Evolutionary conservation across 2,113 vertebrate genomes (phyloP).

Genomic region (Patagioenas fasciata): DNA sequence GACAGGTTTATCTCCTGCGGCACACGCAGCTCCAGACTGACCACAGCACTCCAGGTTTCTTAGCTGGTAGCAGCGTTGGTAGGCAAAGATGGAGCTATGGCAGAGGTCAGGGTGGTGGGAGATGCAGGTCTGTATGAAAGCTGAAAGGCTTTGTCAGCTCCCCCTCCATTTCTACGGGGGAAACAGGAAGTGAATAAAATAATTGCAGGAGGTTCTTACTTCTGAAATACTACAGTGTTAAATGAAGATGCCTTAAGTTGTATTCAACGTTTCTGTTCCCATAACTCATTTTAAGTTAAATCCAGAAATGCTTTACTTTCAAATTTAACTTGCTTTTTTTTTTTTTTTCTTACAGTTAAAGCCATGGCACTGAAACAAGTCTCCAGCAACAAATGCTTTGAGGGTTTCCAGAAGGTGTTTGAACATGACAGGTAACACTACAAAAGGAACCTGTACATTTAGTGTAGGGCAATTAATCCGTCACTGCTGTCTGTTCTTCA

Average conservation of each 20-base stretch:
- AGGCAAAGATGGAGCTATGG: not conserved
- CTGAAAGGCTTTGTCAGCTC: not conserved
- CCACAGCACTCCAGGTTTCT: not conserved
- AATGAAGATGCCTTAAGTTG: not conserved
- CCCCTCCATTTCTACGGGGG: not conserved
- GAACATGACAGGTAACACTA: constrained; percentile 91
- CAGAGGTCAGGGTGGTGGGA: not conserved
- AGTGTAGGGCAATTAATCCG: not conserved
- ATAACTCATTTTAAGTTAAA: not conserved
- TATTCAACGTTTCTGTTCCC: not conserved
- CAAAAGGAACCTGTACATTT: not conserved
- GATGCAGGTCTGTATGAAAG: not conserved
- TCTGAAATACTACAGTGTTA: not conserved
- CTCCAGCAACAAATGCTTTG: constrained; percentile 91
- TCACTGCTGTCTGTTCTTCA: not conserved
- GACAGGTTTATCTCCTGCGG: not conserved
- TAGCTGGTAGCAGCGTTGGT: rapidly evolving
- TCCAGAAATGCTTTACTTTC: not conserved
- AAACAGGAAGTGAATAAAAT: not conserved
- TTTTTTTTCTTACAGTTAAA: constrained; percentile 1
- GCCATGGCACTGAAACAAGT: constrained; percentile 89
- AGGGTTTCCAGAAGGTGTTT: constrained; percentile 96
- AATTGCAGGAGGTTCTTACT: not conserved
- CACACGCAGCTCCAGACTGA: not conserved
- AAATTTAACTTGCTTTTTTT: not conserved